Evolutionary conservation across 2,888 invertebrate genomes (phyloP), one percentile per base, ranked within the genome.

Genomic region (Creontiades dilutus): DNA sequence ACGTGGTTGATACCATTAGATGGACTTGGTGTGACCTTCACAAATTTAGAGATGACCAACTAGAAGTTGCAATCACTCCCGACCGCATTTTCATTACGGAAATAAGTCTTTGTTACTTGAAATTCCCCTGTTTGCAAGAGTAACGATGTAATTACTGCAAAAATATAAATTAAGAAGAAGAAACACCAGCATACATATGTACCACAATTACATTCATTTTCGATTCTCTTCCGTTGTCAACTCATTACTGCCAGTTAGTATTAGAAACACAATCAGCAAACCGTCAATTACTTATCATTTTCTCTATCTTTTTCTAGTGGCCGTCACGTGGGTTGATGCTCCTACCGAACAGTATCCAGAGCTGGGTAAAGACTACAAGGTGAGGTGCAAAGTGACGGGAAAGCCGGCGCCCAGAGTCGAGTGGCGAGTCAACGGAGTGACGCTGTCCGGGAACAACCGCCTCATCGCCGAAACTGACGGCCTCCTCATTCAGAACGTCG

Each of bases 261-360:
- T 37, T 37, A 7, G 37, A 37, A 7, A 37, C 37, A 37, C 37
- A 37, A 37, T 9, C 57, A 57, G 9, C 16, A 4, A 19, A 5
- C 2, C 9, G 19, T n/a, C 55, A 13, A 57, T 57, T 76, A 27
- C 5, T 7, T 76, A n/a, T n/a, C n/a, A 37, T 37, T 4, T 37
- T 37, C 37, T 37, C 7, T 37, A 2, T 37, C 37, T 57, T 11
- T 47, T 93, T 94, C 89, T 93, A 98, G 98, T 96, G 93, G 96
- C 96, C 68, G 97, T 98, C 90, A 97, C 96, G 91, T 97, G 97
- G 96, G 96, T 95, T 16, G 96, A 98, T 93, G 98, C 98, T 0
- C 97, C 98, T 57, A 95, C 95, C 92, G 96, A 96, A 92, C 98
- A 98, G 93, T 96, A 95, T 92, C 97, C 98, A 0, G 96, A 96